Conservation (phyloP, 2,797 vertebrate genomes). For the Alcedo quadribrachys region DNA sequence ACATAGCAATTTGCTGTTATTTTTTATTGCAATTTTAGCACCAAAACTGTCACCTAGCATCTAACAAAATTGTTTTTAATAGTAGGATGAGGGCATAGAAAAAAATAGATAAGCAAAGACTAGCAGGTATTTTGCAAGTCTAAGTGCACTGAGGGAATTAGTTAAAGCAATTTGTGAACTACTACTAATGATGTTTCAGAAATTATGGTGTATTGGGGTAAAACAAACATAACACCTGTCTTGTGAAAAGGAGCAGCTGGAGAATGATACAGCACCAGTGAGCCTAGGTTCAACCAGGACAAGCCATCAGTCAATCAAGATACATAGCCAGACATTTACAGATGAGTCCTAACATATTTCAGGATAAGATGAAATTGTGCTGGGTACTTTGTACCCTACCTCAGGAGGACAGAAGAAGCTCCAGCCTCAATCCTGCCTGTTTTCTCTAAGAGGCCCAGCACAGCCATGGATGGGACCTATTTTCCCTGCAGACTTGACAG, state of each 20-base stretch:
- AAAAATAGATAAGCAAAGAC: not conserved
- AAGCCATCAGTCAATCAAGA: not conserved
- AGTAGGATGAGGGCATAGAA: not conserved
- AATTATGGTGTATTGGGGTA: not conserved
- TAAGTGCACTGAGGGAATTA: not conserved
- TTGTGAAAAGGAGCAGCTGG: not conserved
- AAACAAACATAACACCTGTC: not conserved
- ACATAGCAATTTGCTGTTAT: not conserved
- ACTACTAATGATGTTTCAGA: not conserved
- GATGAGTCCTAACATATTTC: not conserved
- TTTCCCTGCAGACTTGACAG: not conserved
- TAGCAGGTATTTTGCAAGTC: not conserved
- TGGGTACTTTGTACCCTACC: not conserved
- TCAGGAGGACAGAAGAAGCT: not conserved
- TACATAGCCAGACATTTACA: not conserved
- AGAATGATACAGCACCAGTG: not conserved
- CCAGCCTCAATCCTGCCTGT: not conserved
- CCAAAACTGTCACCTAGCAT: not conserved
- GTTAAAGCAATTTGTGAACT: not conserved
- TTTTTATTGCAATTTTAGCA: not conserved
- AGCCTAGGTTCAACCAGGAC: not conserved
- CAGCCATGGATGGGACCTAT: not conserved
- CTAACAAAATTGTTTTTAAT: not conserved
- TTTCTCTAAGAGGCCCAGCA: not conserved
- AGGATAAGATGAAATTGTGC: not conserved